Conservation (phyloP, 2,113 vertebrate species). For the Etia nguti region DNA sequence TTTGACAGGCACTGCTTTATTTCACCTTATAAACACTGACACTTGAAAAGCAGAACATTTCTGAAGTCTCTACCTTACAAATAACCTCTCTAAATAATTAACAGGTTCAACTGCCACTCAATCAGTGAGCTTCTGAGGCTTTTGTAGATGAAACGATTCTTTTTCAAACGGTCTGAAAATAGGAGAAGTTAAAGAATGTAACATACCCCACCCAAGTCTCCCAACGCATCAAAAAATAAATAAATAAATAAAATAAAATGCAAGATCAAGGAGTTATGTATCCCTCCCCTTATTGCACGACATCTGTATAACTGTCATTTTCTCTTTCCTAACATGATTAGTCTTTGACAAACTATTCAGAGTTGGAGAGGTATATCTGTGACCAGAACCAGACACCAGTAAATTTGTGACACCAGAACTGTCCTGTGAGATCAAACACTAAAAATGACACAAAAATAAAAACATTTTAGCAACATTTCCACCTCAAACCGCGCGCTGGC, state of each 20-base stretch:
- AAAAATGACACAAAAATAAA: neutral
- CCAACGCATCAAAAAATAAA: neutral
- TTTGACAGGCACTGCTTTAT: slow-evolving; percentile 38
- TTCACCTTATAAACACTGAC: slow-evolving; percentile 46
- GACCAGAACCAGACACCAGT: neutral
- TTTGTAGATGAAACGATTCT: slow-evolving; percentile 44
- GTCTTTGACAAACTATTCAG: slow-evolving; percentile 13
- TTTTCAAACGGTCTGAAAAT: slow-evolving; percentile 31
- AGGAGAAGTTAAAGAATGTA: slow-evolving; percentile 33
- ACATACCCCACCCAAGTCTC: slow-evolving; percentile 1
- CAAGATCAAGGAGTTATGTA: slow-evolving; percentile 8
- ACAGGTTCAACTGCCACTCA: slow-evolving; percentile 59
- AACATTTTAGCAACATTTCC: neutral
- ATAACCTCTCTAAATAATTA: slow-evolving; percentile 68
- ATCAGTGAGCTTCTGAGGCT: slow-evolving; percentile 38
- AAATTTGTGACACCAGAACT: neutral
- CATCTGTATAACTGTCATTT: neutral
- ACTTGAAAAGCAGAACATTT: slow-evolving; percentile 39
- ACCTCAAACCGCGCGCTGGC: neutral
- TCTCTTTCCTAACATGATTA: neutral
- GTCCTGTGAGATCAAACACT: neutral
- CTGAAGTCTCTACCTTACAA: slow-evolving; percentile 47
- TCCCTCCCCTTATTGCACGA: neutral
- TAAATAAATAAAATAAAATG: neutral
- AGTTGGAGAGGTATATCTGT: neutral